Conservation (phyloP, 2,797 vertebrate species). For the Alcedo atthis region DNA sequence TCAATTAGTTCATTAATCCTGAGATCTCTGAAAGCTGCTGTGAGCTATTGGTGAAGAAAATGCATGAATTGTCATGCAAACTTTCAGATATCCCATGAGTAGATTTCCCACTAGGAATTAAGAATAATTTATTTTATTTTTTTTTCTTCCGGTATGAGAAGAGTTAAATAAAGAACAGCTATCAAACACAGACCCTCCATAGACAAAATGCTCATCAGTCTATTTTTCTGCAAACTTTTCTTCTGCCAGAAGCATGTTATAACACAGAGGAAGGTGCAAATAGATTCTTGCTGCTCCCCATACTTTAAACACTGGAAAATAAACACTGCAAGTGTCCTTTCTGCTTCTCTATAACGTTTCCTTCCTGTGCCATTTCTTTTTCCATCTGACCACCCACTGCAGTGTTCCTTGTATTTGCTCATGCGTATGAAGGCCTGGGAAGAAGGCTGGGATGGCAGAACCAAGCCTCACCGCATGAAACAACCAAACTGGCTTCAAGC, state of each 20-base stretch:
- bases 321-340: background rate
- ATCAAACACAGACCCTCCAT: background rate
- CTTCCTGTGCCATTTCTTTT: background rate
- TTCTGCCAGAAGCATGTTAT: background rate
- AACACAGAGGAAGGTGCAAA: background rate
- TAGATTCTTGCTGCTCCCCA: background rate
- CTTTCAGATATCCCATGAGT: background rate
- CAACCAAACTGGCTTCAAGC: background rate
- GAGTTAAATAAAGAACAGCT: background rate
- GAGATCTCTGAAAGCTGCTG: background rate
- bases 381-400: background rate
- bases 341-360: background rate
- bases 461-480: background rate
- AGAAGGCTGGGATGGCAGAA: background rate
- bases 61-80: background rate
- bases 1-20: background rate
- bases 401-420: background rate
- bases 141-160: background rate
- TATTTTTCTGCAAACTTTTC: background rate
- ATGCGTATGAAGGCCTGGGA: background rate
- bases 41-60: background rate
- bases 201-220: background rate
- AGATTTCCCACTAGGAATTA: background rate
- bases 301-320: background rate
- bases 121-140: background rate